Evolutionary conservation across 1,140 invertebrate genomes (phyloP).

Genomic region (Scaptomyza graminum): DNA sequence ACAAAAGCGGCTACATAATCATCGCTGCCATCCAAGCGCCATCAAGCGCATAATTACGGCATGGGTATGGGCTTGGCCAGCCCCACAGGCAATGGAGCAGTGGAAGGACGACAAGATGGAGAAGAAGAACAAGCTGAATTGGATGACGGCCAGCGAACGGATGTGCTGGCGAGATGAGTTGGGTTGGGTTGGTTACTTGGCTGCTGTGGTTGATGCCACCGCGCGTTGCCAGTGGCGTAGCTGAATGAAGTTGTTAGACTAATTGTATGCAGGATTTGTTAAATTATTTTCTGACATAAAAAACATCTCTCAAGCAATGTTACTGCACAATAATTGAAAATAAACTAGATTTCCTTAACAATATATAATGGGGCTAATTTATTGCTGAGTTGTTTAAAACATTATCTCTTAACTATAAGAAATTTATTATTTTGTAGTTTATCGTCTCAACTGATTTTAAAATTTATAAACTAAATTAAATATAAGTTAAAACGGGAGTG

Average conservation of each 20-base stretch:
- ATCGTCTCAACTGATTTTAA: too few relatives aligned
- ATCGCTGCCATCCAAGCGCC: slow-evolving; percentile 73
- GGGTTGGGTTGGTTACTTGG: slow-evolving; percentile 8
- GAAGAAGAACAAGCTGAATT: slow-evolving; percentile 1
- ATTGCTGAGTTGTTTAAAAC: too few relatives aligned
- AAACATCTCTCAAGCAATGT: slow-evolving; percentile 1
- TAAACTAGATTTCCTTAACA: not conserved
- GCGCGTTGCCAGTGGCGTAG: slow-evolving; percentile 42
- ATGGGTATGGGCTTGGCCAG: slow-evolving; percentile 29
- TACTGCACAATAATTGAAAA: not conserved
- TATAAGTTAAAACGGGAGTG: too few relatives aligned
- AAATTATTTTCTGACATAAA: slow-evolving; percentile 20
- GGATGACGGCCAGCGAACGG: slow-evolving; percentile 16
- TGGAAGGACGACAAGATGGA: not conserved
- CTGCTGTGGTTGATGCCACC: slow-evolving; percentile 32
- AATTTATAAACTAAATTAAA: too few relatives aligned
- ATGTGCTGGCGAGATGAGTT: slow-evolving; percentile 41
- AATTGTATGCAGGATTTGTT: slow-evolving; percentile 20
- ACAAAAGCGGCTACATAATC: slow-evolving; percentile 66
- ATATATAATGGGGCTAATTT: too few relatives aligned
- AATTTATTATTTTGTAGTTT: too few relatives aligned
- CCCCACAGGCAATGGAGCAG: not conserved
- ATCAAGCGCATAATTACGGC: slow-evolving; percentile 76
- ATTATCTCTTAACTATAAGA: too few relatives aligned
- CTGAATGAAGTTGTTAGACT: slow-evolving; percentile 10